Conservation (phyloP, 1,140 invertebrate species). For the Colletes gigas region DNA sequence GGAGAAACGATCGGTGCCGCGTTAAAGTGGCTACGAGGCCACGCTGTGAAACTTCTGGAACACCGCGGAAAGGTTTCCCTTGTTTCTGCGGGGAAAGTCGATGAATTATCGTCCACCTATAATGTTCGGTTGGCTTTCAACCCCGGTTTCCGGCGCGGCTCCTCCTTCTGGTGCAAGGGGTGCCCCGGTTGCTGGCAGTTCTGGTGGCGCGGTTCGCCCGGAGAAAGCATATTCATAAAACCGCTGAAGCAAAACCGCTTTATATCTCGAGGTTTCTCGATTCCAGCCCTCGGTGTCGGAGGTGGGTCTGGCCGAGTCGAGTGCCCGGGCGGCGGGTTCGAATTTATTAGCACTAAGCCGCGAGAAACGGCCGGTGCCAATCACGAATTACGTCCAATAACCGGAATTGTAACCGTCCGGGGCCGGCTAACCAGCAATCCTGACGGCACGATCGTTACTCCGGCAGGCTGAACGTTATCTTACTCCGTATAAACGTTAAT, state of each 20-base stretch:
- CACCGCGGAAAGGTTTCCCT: slow-evolving; percentile 70
- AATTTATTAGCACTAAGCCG: slow-evolving; percentile 78
- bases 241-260: slow-evolving; percentile 77
- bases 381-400: slow-evolving; percentile 79
- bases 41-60: slow-evolving; percentile 17
- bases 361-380: slow-evolving; percentile 75
- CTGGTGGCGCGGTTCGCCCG: slow-evolving; percentile 1
- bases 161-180: slow-evolving; percentile 52
- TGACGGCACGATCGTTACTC: slow-evolving; percentile 67
- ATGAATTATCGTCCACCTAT: slow-evolving; percentile 73
- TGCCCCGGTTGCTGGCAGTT: not conserved
- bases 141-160: slow-evolving; percentile 61
- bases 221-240: slow-evolving; percentile 80
- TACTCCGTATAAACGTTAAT: slow-evolving; percentile 69
- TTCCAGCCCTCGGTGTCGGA: slow-evolving; percentile 26
- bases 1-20: not conserved
- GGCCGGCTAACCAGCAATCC: slow-evolving; percentile 67
- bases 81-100: slow-evolving; percentile 68
- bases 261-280: slow-evolving; percentile 69
- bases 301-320: slow-evolving; percentile 6
- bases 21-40: slow-evolving; percentile 27
- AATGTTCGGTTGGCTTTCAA: slow-evolving; percentile 66
- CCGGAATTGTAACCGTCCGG: slow-evolving; percentile 73
- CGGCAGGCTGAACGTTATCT: slow-evolving; percentile 71
- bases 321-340: slow-evolving; percentile 44